Evolutionary conservation across 1,140 invertebrate species (phyloP), one percentile per base, ranked within the genome.

Genomic region (Chelonus insularis): DNA sequence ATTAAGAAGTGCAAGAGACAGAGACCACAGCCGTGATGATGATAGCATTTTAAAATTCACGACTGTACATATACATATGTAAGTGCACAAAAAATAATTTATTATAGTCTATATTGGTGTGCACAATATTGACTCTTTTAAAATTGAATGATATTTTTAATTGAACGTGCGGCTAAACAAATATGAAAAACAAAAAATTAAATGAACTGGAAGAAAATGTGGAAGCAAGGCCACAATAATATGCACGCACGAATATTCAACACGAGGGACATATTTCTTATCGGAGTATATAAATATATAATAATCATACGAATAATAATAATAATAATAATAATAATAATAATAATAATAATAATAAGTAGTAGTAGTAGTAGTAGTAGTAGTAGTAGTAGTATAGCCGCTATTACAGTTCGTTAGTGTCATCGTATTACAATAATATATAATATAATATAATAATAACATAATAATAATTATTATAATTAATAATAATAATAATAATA

Each of bases 201-300:
- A 14, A 39, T 11, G 11, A 39, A 39, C n/a, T 12, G 37, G 9
- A 50, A 29, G 4, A 55, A 6, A 55, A 55, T 8, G 20, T 34
- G 21, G 36, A 55, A n/a, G n/a, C n/a, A n/a, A n/a, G n/a, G 12
- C 20, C 36, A 41, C 18, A 18, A 18, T 5, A 45, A 18, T 45
- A 9, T 16, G 41, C 21, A 14, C 43, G 43, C n/a, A n/a, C n/a
- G n/a, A n/a, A n/a, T n/a, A n/a, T 11, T 25, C 21, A 51, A 54
- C 16, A 34, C 12, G 9, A n/a, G 12, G 12, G 14, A 6, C 34
- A 34, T 54, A 23, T 18, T 51, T 57, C 47, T 61, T 71, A 64
- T 66, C 70, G 66, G 68, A 69, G 61, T 76, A 73, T 62, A 73
- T 69, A 71, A 76, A 74, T 73, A 76, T 69, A 70, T n/a, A n/a